These are phyloP conservation scores for Hippoglossus hippoglossus DNA, from an alignment of 2,797 vertebrate genomes.

Conservation along the genomic window DNA sequence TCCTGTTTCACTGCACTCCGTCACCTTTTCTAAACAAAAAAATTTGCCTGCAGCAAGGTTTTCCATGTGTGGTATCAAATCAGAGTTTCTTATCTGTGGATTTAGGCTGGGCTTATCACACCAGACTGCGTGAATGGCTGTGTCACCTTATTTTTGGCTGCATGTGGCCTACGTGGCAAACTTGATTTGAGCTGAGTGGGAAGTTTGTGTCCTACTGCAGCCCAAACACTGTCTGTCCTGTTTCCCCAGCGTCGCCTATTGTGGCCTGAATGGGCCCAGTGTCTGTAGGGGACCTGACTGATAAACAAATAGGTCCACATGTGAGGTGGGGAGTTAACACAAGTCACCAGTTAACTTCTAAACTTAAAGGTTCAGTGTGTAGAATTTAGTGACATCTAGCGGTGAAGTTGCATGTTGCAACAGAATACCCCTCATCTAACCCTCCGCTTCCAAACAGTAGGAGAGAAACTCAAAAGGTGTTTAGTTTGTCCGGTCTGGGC, in stretches of 20 bases:
- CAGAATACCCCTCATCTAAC: no score
- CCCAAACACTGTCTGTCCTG: constrained; percentile 54
- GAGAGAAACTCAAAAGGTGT: no score
- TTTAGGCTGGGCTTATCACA: constrained; percentile 35
- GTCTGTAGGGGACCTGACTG: constrained; percentile 5
- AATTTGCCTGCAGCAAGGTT: constrained; percentile 17
- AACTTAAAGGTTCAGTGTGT: neutral
- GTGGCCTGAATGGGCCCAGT: constrained; percentile 44
- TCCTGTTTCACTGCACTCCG: neutral
- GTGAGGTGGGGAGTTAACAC: neutral
- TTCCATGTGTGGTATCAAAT: constrained; percentile 15
- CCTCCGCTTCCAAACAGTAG: no score
- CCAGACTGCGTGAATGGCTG: constrained; percentile 13
- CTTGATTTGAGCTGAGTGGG: constrained; percentile 52
- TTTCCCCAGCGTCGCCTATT: constrained; percentile 37
- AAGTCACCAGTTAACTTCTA: neutral
- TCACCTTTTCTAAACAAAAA: constrained; percentile 11
- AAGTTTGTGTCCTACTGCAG: constrained; percentile 53
- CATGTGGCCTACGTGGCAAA: constrained; percentile 32
- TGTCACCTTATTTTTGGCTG: constrained; percentile 47
- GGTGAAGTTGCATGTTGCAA: no score
- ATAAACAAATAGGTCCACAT: constrained; percentile 17
- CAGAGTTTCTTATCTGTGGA: constrained; percentile 36
- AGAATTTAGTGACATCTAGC: no score
- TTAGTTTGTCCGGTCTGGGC: no score